A percentile compares a stretch with the other conserved stretches of the same genome.
These are phyloP conservation scores for Philotrypesis tridentata DNA, from an alignment of 1,140 invertebrate species.

Conservation along the genomic window DNA sequence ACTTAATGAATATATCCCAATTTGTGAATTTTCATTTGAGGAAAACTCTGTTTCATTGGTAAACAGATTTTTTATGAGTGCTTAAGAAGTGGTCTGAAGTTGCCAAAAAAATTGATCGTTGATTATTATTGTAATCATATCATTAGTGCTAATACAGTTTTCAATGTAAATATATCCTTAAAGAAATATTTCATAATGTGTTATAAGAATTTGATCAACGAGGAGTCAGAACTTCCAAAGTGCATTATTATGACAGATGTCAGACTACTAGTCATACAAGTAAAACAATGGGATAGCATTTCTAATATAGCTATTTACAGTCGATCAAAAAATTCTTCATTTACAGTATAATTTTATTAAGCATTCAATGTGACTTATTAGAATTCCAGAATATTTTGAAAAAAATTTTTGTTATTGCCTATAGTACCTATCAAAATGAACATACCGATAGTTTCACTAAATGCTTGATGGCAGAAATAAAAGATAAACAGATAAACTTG, in stretches of 20 bases:
- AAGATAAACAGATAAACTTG: neutral
- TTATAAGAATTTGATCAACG: too few species aligned
- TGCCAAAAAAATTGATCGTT: neutral
- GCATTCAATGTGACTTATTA: neutral
- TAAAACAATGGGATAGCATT: neutral
- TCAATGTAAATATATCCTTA: too few species aligned
- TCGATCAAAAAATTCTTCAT: neutral
- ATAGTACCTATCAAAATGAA: neutral
- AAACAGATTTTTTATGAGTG: conserved; percentile 3
- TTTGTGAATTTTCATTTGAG: neutral
- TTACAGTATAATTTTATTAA: neutral
- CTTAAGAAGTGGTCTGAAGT: neutral
- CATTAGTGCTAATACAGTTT: neutral
- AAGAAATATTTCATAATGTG: neutral
- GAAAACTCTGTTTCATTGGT: neutral
- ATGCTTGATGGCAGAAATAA: neutral
- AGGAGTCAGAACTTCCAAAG: too few species aligned
- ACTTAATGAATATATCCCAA: neutral
- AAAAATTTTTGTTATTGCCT: neutral
- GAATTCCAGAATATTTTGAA: neutral
- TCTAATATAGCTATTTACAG: neutral
- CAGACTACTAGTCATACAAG: neutral
- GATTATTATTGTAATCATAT: neutral
- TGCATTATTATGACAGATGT: too few species aligned
- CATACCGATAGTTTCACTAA: neutral